Evolutionary conservation across 2,113 vertebrate genomes (phyloP).

Genomic region (Herpailurus yagouaroundi): DNA sequence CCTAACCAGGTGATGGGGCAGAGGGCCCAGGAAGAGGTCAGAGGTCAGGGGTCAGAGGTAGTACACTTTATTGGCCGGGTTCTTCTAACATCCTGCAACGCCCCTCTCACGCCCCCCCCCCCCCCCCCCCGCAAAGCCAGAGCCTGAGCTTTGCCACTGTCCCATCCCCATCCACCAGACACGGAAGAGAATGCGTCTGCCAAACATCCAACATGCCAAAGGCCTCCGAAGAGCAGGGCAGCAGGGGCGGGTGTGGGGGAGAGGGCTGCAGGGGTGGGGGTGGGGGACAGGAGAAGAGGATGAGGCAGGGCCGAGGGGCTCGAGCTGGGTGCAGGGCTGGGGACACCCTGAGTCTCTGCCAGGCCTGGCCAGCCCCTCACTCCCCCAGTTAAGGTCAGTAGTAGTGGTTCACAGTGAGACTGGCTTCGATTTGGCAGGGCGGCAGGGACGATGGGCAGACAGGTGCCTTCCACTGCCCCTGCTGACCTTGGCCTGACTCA

Average conservation of each 20-base stretch:
- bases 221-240: not conserved
- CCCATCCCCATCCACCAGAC: not conserved
- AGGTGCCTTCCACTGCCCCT: not conserved
- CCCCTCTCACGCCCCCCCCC: not conserved
- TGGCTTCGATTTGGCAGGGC: slow-evolving; percentile 38
- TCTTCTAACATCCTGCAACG: not conserved
- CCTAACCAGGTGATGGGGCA: not conserved
- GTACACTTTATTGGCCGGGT: slow-evolving; percentile 79
- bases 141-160: not conserved
- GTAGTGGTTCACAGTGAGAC: slow-evolving; percentile 78
- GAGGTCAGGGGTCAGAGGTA: slow-evolving; percentile 74
- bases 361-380: slow-evolving; percentile 56
- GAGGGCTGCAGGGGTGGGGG: not conserved
- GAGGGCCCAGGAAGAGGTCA: slow-evolving; percentile 13
- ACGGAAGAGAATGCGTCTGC: not conserved
- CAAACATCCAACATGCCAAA: not conserved
- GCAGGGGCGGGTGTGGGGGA: not conserved
- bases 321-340: not conserved
- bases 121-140: not conserved
- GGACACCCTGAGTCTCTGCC: not conserved
- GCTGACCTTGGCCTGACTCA: not conserved
- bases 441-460: not conserved
- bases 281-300: not conserved
- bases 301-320: not conserved
- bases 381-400: slow-evolving; percentile 18